Base-by-base conservation (phyloP, 2,888 invertebrate species). In the Morinoia aosen region DNA sequence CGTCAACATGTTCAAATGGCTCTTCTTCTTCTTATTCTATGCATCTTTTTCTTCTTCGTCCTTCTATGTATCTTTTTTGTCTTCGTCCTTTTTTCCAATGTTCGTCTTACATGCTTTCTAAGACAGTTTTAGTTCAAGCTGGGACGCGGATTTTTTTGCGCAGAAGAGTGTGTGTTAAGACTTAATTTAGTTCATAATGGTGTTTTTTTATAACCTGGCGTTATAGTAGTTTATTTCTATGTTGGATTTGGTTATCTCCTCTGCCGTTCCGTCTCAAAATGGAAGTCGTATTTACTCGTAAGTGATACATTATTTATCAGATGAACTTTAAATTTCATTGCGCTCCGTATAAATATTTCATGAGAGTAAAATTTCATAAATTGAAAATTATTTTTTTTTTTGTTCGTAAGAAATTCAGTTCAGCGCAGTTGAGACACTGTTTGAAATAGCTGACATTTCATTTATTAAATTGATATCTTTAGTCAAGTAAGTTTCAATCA, bases 1-100 rank as follows among this genome's bases (percentile, higher is more conserved):
- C 90, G 40, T 90, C 90, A 90, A 90, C 90, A 90, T 90, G 90
- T 90, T 48, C 90, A 90, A 48, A 14, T 40, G 48, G 90, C 40
- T 90, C 90, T 90, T 90, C 90, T 90, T 90, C 90, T 40, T 39
- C 39, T 40, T 33, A 2, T 19, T 33, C 33, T 76, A 10, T 76
- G 12, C 19, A 25, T 33, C 33, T 76, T 76, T 8, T 76, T 76
- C 76, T 33, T 76, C 33, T 76, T 76, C 33, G 61, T 61, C 19
- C 61, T 61, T 61, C 61, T 61, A 19, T 61, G 19, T 8, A 12
- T 61, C 19, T 10, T 61, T 58, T 61, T 61, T 8, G 14, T 61
- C 8, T 61, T 19, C 12, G 8, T 16, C 19, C 61, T 61, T 61
- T 61, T 61, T 61, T 61, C 3, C 61, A 61, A 61, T 61, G 5